Evolutionary conservation across 2,888 invertebrate genomes (phyloP), one percentile per base, ranked within the genome.

Genomic region (Halictus quadricinctus): DNA sequence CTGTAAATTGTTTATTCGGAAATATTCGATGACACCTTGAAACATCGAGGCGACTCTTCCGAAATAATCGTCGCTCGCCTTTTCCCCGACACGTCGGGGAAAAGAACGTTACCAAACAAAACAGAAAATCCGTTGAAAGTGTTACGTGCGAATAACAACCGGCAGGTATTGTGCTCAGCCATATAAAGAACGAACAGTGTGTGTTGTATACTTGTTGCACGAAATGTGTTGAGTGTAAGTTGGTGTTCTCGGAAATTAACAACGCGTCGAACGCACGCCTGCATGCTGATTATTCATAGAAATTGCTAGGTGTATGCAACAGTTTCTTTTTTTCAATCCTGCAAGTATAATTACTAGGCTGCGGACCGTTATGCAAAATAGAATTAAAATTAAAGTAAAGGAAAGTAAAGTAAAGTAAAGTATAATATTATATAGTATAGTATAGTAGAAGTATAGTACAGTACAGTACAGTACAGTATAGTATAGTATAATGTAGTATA

Each of bases 171-270:
- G 91, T 91, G 88, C 76, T 88, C 84, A 91, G 83, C 82, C 76
- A 89, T 85, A 66, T 87, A 79, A 78, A 72, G 70, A 88, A 83
- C 82, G 76, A 89, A 64, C 84, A 74, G 81, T 74, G 86, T 74
- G 86, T 88, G 86, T 91, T 85, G 91, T 91, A 79, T 91, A 90
- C 89, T 90, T 92, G 91, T 92, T 93, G 92, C 93, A 93, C 92
- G 92, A 89, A 89, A 89, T 92, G 90, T 91, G 88, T 88, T 92
- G 82, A 92, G 86, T 92, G 92, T 92, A 91, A 92, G 91, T 92
- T 88, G 88, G 77, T 91, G 89, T 89, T 76, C 78, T 46, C 66
- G 75, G 80, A 81, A 81, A 79, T 58, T 83, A 83, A 87, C 48
- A 80, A 88, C 50, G 86, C 72, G 58, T 36, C 29, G 21, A 58